Percentiles rank a stretch among this genome's conserved stretches.
phyloP scores from a whole-genome alignment of 2,113 vertebrate genomes.

The Eptesicus fuscus region DNA sequence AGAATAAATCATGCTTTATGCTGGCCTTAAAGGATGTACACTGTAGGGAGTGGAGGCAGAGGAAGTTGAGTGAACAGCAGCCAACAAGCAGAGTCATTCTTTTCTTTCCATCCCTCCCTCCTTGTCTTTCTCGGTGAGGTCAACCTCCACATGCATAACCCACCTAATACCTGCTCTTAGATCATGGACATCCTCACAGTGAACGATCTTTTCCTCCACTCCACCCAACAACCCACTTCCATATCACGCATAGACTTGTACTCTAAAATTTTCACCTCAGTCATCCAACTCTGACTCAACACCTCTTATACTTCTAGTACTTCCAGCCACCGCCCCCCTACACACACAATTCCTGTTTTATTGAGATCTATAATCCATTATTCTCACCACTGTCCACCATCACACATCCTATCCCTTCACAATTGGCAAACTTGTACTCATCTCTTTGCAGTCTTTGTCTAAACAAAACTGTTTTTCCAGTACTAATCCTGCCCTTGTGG shows the following conservation, averaged over 20 bases:
- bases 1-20: neutral
- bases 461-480: neutral
- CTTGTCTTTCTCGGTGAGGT: neutral
- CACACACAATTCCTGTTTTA: neutral
- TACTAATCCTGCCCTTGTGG: neutral
- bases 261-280: neutral
- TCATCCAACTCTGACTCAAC: neutral
- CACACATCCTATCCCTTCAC: neutral
- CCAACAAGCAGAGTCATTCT: neutral
- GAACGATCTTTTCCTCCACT: neutral
- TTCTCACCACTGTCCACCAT: neutral
- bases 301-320: neutral
- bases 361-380: neutral
- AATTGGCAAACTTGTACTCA: neutral
- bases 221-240: neutral
- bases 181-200: neutral
- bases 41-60: neutral
- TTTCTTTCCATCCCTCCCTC: neutral
- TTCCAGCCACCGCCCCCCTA: neutral
- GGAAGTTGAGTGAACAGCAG: neutral
- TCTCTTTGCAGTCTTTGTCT: neutral
- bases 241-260: rapidly evolving
- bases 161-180: too few species aligned
- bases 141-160: neutral
- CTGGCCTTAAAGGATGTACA: neutral